Percentiles rank a stretch among this genome's conserved stretches.
phyloP scores from a whole-genome alignment of 2,113 vertebrate genomes.

The Rostratula benghalensis region DNA sequence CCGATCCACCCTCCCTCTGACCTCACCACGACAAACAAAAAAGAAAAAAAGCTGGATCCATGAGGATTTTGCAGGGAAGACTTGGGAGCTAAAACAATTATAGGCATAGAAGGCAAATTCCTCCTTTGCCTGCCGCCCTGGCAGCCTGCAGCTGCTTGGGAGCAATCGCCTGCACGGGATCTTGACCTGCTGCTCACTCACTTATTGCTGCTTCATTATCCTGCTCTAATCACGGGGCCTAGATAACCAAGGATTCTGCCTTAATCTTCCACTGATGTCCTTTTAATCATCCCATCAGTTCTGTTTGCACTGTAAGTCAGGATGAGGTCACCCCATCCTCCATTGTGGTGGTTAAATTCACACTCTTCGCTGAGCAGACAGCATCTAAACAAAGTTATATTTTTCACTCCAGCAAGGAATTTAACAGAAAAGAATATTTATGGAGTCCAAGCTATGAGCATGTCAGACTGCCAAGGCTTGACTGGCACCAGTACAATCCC shows the following conservation, averaged over 20 bases:
- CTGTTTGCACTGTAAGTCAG: background rate
- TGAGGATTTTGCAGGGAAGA: background rate
- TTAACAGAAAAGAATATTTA: background rate
- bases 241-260: conserved; percentile 42
- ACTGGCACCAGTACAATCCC: background rate
- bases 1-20: background rate
- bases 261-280: conserved; percentile 40
- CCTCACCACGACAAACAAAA: background rate
- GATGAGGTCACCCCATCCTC: background rate
- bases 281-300: conserved; percentile 49
- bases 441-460: background rate
- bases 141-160: background rate
- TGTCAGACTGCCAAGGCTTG: background rate
- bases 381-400: background rate
- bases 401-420: background rate
- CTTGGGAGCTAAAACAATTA: background rate
- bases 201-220: conserved; percentile 42
- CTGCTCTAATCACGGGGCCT: background rate
- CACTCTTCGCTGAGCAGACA: background rate
- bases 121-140: background rate
- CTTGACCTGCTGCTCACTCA: conserved; percentile 24
- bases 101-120: background rate
- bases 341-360: background rate
- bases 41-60: background rate
- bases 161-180: background rate